Evolutionary conservation across 23 tunicate genomes (phyloP).

Genomic region (Ciona savignyi): DNA sequence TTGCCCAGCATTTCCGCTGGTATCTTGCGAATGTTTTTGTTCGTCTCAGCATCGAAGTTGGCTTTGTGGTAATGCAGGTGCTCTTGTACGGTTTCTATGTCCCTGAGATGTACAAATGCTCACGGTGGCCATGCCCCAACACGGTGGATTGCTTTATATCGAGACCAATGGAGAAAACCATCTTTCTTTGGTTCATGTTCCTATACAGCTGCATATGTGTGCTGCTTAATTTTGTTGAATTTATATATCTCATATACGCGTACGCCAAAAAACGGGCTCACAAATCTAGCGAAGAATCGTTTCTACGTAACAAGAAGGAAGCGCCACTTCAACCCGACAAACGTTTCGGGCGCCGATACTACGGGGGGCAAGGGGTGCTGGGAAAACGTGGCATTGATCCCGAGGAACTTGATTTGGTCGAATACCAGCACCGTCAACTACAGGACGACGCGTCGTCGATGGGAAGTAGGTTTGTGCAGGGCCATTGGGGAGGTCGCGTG

Average conservation of each 20-base stretch:
- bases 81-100: constrained; percentile 57
- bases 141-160: constrained; percentile 70
- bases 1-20: constrained; percentile 82
- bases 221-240: constrained; percentile 56
- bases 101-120: constrained; percentile 55
- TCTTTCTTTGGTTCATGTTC: constrained; percentile 72
- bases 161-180: constrained; percentile 77
- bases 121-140: constrained; percentile 73
- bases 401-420: constrained; percentile 12
- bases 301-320: not conserved
- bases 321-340: not conserved
- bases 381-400: not conserved
- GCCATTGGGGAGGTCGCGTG: not conserved
- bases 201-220: constrained; percentile 85
- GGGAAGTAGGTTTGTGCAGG: not conserved
- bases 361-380: not conserved
- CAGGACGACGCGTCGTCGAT: not conserved
- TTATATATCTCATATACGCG: constrained; percentile 53
- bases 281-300: not conserved
- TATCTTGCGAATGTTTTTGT: constrained; percentile 68
- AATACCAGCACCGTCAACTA: not conserved
- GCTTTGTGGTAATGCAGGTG: constrained; percentile 50
- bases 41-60: constrained; percentile 68
- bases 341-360: not conserved
- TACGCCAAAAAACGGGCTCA: constrained; percentile 14